These are phyloP conservation scores for Paradisaea rubra DNA, from an alignment of 2,113 vertebrate species.

Conservation along the genomic window DNA sequence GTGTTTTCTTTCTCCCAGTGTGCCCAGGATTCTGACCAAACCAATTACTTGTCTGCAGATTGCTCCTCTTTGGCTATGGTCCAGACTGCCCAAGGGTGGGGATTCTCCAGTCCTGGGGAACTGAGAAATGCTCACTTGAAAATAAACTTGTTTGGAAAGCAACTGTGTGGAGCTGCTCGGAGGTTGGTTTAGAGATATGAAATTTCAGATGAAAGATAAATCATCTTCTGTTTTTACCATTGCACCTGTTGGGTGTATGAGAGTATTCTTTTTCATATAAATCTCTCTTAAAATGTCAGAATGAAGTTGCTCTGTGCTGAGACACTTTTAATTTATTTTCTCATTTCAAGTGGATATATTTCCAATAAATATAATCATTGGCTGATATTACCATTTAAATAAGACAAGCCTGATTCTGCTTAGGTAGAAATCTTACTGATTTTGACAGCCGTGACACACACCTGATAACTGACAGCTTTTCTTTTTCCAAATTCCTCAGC, in stretches of 20 bases:
- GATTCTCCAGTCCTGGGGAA: background rate
- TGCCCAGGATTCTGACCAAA: background rate
- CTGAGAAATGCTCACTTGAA: background rate
- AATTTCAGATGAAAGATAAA: background rate
- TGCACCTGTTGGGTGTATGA: background rate
- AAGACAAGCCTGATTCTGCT: background rate
- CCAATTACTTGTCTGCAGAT: background rate
- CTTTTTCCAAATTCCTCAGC: background rate
- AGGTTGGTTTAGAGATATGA: background rate
- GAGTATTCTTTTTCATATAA: background rate
- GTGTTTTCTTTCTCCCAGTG: background rate
- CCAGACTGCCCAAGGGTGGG: background rate
- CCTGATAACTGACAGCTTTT: background rate
- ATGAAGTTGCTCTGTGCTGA: background rate
- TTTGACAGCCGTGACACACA: background rate
- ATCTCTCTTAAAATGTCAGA: background rate
- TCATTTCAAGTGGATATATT: background rate
- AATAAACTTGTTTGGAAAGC: background rate
- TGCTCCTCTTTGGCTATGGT: background rate
- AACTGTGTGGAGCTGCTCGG: background rate
- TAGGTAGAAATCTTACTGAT: background rate
- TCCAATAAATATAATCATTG: background rate
- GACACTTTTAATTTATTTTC: background rate
- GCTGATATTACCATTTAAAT: background rate
- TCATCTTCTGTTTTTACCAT: background rate